Conservation (phyloP, 1,140 invertebrate species). For the Penaeus japonicus region DNA sequence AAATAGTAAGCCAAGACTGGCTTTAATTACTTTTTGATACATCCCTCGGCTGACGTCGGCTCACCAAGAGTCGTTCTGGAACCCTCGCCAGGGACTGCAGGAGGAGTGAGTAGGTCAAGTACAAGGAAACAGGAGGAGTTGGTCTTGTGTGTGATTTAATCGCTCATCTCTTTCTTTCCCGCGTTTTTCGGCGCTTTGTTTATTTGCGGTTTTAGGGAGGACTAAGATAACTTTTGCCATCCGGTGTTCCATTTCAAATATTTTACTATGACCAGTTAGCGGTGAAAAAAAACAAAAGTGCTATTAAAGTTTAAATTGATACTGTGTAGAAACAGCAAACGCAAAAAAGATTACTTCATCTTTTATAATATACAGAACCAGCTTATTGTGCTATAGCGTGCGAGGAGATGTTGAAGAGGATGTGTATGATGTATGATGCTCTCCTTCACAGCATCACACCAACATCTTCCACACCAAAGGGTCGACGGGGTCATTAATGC, state of each 20-base stretch:
- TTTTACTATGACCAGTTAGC: no score
- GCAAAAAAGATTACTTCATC: not conserved
- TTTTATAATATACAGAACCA: not conserved
- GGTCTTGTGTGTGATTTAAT: not conserved
- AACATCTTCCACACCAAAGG: conserved; percentile 27
- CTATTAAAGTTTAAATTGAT: no score
- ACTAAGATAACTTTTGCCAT: no score
- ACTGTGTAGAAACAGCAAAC: no score
- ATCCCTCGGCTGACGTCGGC: no score
- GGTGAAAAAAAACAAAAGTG: no score
- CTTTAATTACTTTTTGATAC: no score
- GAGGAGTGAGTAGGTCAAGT: not conserved
- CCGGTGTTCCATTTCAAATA: no score
- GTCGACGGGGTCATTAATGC: not conserved
- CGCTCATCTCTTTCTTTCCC: not conserved
- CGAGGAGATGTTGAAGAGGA: conserved; percentile 27
- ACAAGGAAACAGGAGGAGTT: not conserved
- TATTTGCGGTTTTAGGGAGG: no score
- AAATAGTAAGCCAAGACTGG: no score
- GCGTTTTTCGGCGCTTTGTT: not conserved
- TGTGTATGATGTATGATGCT: conserved; percentile 39
- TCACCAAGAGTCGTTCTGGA: no score
- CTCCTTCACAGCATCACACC: conserved; percentile 39
- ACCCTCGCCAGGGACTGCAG: not conserved
- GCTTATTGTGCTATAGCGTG: conserved; percentile 43